phyloP scores from a whole-genome alignment of 2,888 invertebrate species.

The Lepidonotus clava region DNA sequence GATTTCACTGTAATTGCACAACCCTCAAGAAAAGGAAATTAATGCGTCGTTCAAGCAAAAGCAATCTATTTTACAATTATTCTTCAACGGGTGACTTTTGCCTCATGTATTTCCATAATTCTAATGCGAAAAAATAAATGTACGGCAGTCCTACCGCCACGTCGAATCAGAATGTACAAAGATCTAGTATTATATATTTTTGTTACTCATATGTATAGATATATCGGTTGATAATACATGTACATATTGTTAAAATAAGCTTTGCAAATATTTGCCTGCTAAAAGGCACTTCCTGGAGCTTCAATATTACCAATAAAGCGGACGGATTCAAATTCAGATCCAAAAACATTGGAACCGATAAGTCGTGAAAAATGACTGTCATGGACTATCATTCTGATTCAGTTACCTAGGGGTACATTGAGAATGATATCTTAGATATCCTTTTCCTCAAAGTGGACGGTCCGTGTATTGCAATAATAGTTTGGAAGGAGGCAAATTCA shows the following conservation, averaged over 20 bases:
- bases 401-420: not conserved
- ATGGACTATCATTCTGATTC: too few relatives aligned
- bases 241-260: not conserved
- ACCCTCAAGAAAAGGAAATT: too few relatives aligned
- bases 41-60: too few relatives aligned
- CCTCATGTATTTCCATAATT: too few relatives aligned
- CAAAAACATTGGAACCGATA: not conserved
- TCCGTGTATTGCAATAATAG: not conserved
- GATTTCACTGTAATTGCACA: too few relatives aligned
- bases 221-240: not conserved
- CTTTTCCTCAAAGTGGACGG: not conserved
- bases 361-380: too few relatives aligned
- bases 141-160: too few relatives aligned
- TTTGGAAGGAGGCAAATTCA: not conserved
- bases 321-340: conserved; percentile 12
- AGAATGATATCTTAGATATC: not conserved
- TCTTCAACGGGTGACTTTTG: too few relatives aligned
- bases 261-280: not conserved
- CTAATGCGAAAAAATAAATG: too few relatives aligned
- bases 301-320: not conserved
- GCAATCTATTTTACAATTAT: too few relatives aligned
- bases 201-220: not conserved
- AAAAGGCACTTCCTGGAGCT: not conserved
- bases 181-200: too few relatives aligned
- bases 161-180: too few relatives aligned